These are phyloP conservation scores for Emydocephalus ijimae DNA, from an alignment of 2,113 vertebrate genomes.

Conservation along the genomic window DNA sequence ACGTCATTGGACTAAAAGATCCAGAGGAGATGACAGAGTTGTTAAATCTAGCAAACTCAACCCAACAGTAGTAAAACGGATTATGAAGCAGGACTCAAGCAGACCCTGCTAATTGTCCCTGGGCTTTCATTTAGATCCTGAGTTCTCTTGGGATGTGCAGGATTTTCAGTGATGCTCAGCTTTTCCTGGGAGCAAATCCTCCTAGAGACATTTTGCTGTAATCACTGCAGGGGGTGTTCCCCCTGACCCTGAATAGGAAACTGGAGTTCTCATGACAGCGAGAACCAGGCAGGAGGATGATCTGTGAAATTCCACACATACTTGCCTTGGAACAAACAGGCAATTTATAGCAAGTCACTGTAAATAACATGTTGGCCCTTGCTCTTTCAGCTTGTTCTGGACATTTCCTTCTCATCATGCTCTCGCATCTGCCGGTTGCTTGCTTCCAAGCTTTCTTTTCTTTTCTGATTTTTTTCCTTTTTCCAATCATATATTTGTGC, in stretches of 20 bases:
- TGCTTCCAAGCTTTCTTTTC: neutral
- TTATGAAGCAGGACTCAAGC: neutral
- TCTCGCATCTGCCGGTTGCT: neutral
- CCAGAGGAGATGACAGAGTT: neutral
- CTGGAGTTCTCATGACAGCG: neutral
- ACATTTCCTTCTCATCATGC: neutral
- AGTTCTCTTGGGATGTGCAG: neutral
- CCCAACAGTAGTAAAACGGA: neutral
- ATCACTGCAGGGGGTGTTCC: neutral
- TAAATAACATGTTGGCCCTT: neutral
- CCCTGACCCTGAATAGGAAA: neutral
- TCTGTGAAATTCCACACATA: conserved; percentile 25
- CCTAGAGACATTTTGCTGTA: neutral
- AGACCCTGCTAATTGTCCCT: neutral
- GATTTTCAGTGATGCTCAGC: neutral
- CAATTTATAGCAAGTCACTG: conserved; percentile 15
- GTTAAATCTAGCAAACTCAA: neutral
- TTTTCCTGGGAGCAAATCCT: neutral
- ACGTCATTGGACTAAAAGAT: neutral
- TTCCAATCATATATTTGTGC: neutral
- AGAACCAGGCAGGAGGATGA: neutral
- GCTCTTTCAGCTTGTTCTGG: neutral
- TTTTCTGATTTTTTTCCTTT: neutral
- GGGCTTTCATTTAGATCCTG: neutral
- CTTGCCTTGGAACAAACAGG: conserved; percentile 5